Evolutionary conservation across 2,888 invertebrate genomes (phyloP).

Genomic region (Agrilus mali): DNA sequence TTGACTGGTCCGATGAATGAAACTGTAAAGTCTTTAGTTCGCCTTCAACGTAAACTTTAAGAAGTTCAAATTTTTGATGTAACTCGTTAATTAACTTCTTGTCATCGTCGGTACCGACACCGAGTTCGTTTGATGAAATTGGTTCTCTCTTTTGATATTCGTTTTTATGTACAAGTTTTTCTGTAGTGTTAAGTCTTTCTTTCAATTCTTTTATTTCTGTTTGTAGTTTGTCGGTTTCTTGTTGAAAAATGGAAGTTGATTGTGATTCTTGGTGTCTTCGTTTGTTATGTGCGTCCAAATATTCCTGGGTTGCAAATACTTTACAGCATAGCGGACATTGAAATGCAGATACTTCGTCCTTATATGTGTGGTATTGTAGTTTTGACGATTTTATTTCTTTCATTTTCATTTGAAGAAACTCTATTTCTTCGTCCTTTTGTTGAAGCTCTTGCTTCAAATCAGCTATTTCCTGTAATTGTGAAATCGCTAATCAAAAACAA

Average conservation of each 20-base stretch:
- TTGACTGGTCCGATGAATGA: conserved; percentile 42
- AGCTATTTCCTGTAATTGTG: conserved; percentile 36
- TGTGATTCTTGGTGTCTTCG: conserved; percentile 40
- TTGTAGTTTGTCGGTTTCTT: conserved; percentile 50
- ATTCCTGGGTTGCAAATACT: conserved; percentile 51
- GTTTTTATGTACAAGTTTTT: conserved; percentile 37
- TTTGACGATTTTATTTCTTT: conserved; percentile 20
- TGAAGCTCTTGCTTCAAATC: conserved; percentile 37
- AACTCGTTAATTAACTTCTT: conserved; percentile 16
- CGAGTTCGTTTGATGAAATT: conserved; percentile 11
- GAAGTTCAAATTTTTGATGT: conserved; percentile 28
- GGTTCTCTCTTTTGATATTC: conserved; percentile 15
- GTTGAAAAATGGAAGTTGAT: conserved; percentile 23
- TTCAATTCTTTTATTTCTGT: conserved; percentile 51
- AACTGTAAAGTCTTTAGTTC: conserved; percentile 37
- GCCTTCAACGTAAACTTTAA: conserved; percentile 26
- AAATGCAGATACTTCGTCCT: conserved; percentile 27
- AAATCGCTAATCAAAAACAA: too few species aligned
- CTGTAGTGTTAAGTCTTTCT: conserved; percentile 47
- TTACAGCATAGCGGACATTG: conserved; percentile 56
- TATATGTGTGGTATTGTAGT: conserved; percentile 8
- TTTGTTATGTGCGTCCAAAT: conserved; percentile 47
- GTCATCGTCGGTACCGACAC: conserved; percentile 2
- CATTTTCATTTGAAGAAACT: conserved; percentile 39
- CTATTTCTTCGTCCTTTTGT: conserved; percentile 35